Evolutionary conservation across 2,888 invertebrate species (phyloP).

Genomic region (Carcina quercana): DNA sequence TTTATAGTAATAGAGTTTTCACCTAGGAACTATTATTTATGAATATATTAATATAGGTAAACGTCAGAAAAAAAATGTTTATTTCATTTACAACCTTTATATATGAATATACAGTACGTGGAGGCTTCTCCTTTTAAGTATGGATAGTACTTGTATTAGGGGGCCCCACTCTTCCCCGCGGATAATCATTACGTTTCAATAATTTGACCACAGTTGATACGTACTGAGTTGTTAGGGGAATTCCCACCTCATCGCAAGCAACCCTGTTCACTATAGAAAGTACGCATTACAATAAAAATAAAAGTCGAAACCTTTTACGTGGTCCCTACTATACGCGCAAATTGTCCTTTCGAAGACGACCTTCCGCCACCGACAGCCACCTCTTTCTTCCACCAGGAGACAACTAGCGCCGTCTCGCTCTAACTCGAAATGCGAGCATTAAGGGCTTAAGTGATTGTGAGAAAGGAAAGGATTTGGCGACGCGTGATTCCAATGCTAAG

Average conservation of each 20-base stretch:
- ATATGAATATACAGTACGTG: too few relatives aligned
- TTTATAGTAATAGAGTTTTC: too few relatives aligned
- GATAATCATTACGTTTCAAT: too few relatives aligned
- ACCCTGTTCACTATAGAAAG: conserved; percentile 28
- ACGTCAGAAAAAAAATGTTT: too few relatives aligned
- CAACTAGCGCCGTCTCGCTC: conserved; percentile 13
- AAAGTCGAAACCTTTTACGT: conserved; percentile 51
- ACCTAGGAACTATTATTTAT: too few relatives aligned
- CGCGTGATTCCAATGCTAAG: conserved; percentile 40
- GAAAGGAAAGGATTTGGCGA: conserved; percentile 36
- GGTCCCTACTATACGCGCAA: conserved; percentile 31
- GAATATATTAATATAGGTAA: too few relatives aligned
- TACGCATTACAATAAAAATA: conserved; percentile 58
- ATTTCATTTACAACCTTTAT: too few relatives aligned
- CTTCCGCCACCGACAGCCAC: conserved; percentile 18
- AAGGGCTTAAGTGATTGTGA: conserved; percentile 38
- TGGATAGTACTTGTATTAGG: too few relatives aligned
- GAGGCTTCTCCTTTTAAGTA: too few relatives aligned
- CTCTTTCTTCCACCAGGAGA: conserved; percentile 18
- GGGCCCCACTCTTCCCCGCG: too few relatives aligned
- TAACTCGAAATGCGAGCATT: conserved; percentile 15
- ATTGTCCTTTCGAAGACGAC: conserved; percentile 24
- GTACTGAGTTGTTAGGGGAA: too few relatives aligned
- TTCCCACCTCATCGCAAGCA: neutral
- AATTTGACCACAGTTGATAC: too few relatives aligned